Percentiles rank a stretch among this genome's conserved stretches.
phyloP scores from a whole-genome alignment of 2,797 vertebrate species.

The Eremophila alpestris region DNA sequence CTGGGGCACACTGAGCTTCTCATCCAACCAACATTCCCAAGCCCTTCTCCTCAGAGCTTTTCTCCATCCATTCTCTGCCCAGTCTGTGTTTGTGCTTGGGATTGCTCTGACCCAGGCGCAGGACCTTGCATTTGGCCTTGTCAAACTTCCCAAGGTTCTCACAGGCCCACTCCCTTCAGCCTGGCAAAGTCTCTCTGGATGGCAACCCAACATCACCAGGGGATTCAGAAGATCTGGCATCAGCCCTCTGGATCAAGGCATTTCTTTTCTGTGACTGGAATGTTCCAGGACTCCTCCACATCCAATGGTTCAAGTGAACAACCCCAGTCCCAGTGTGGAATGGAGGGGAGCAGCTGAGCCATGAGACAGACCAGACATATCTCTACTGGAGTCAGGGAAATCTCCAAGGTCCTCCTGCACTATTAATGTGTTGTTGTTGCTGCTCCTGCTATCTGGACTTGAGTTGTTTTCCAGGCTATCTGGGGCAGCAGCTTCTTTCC shows the following conservation, averaged over 20 bases:
- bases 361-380: not conserved
- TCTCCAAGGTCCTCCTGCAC: not conserved
- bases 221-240: not conserved
- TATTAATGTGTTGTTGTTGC: not conserved
- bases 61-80: not conserved
- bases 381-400: not conserved
- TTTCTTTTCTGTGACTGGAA: not conserved
- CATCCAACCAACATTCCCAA: not conserved
- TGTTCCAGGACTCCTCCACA: not conserved
- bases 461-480: not conserved
- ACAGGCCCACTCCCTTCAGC: not conserved
- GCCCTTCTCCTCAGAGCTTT: not conserved
- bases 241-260: not conserved
- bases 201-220: not conserved
- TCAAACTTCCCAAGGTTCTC: not conserved
- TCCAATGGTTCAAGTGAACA: not conserved
- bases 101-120: not conserved
- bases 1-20: not conserved
- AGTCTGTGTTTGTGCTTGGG: not conserved
- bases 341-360: fast-evolving
- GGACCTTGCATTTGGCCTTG: not conserved
- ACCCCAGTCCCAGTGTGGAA: not conserved
- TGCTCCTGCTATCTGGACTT: not conserved
- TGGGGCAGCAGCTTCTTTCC: not conserved
- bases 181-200: not conserved